phyloP scores from a whole-genome alignment of 2,888 invertebrate genomes.

The Apotomis capreana region DNA sequence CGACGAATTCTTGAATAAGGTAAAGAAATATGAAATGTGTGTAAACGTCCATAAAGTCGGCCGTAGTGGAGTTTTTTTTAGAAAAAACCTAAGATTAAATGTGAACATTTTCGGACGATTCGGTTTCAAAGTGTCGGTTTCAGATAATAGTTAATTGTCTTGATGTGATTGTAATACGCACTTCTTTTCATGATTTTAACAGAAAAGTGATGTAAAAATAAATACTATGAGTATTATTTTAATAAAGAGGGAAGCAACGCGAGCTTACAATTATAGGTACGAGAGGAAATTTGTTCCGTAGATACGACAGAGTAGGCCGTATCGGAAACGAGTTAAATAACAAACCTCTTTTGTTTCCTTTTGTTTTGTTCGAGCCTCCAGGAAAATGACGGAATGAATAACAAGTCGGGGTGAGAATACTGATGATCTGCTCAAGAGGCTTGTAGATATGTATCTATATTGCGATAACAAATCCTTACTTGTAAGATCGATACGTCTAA shows the following conservation, averaged over 20 bases:
- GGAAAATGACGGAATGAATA: slow-evolving; percentile 69
- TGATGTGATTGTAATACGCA: no score
- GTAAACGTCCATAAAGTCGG: no score
- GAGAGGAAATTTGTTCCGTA: slow-evolving; percentile 76
- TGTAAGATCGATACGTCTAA: slow-evolving; percentile 9
- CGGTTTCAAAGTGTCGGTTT: no score
- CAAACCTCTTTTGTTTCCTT: slow-evolving; percentile 70
- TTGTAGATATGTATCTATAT: slow-evolving; percentile 34
- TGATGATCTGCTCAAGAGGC: slow-evolving; percentile 59
- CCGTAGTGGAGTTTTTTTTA: no score
- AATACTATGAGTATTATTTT: neutral
- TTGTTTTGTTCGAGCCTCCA: slow-evolving; percentile 59
- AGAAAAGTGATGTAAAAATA: no score
- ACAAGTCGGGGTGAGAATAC: slow-evolving; percentile 71
- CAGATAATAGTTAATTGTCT: no score
- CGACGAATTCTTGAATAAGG: no score
- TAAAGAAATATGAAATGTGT: no score
- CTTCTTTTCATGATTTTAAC: no score
- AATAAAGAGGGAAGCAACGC: slow-evolving; percentile 21
- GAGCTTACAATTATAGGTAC: slow-evolving; percentile 47
- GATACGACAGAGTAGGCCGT: slow-evolving; percentile 74
- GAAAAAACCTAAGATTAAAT: no score
- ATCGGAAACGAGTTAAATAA: slow-evolving; percentile 83
- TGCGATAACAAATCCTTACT: slow-evolving; percentile 10
- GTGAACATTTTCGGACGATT: no score